phyloP scores from a whole-genome alignment of 2,888 invertebrate genomes.

The Eustalomyia histrio region DNA sequence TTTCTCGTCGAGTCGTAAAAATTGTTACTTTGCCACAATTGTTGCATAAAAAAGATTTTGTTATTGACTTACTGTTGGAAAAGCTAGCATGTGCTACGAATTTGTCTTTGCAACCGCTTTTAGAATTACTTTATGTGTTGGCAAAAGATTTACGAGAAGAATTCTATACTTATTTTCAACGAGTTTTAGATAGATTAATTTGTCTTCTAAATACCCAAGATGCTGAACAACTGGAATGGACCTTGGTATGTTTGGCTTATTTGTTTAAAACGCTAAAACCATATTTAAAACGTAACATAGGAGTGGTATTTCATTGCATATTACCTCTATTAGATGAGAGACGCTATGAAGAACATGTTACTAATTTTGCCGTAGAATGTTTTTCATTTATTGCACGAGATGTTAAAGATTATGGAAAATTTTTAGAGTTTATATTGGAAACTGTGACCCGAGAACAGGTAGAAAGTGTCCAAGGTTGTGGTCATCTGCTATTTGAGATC shows the following conservation, averaged over 20 bases:
- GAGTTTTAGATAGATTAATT: slow-evolving; percentile 87
- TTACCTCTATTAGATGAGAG: slow-evolving; percentile 88
- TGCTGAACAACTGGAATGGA: slow-evolving; percentile 91
- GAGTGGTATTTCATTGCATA: slow-evolving; percentile 85
- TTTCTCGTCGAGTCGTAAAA: slow-evolving; percentile 87
- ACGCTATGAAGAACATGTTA: slow-evolving; percentile 89
- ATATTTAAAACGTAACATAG: slow-evolving; percentile 89
- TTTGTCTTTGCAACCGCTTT: slow-evolving; percentile 88
- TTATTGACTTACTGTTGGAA: slow-evolving; percentile 86
- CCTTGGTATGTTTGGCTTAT: slow-evolving; percentile 91
- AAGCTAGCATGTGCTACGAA: slow-evolving; percentile 87
- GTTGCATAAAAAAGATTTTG: slow-evolving; percentile 87
- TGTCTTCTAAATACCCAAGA: slow-evolving; percentile 87
- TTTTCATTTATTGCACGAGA: slow-evolving; percentile 96
- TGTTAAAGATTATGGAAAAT: slow-evolving; percentile 88
- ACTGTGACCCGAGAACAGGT: slow-evolving; percentile 84
- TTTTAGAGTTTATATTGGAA: slow-evolving; percentile 85
- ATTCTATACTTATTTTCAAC: slow-evolving; percentile 91
- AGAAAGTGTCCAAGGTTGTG: slow-evolving; percentile 89
- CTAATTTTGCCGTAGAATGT: slow-evolving; percentile 96
- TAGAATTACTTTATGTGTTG: slow-evolving; percentile 91
- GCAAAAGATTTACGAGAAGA: slow-evolving; percentile 93
- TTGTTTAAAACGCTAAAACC: slow-evolving; percentile 94
- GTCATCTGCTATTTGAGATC: slow-evolving; percentile 93
- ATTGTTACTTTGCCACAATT: slow-evolving; percentile 92